Evolutionary conservation across 2,797 vertebrate species (phyloP).

Genomic region (Calcarius lapponicus): DNA sequence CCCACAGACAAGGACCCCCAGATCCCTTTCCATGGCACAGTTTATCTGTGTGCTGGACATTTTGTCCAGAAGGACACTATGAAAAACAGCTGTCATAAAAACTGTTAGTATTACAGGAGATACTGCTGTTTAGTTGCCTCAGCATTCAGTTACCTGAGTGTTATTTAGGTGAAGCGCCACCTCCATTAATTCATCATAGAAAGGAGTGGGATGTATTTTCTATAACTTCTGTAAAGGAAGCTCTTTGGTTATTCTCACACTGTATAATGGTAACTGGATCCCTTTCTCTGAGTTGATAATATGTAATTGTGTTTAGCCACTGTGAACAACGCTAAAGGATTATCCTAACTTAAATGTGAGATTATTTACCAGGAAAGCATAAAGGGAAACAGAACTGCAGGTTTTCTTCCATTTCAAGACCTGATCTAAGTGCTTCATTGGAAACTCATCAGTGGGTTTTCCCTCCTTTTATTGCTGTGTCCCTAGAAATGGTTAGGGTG

Average conservation of each 20-base stretch:
- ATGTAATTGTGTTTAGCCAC: not conserved
- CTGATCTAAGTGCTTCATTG: not conserved
- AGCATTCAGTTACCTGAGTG: not conserved
- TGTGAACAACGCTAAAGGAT: not conserved
- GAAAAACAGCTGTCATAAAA: not conserved
- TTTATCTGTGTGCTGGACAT: not conserved
- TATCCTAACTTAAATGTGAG: not conserved
- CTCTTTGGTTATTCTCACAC: not conserved
- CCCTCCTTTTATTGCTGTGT: not conserved
- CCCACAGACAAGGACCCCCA: not conserved
- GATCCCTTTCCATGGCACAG: accelerated
- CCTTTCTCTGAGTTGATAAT: not conserved
- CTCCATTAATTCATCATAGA: not conserved
- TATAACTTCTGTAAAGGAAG: not conserved
- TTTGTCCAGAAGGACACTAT: not conserved
- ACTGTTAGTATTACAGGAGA: not conserved
- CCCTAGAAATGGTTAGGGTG: not conserved
- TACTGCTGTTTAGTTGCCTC: not conserved
- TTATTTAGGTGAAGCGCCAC: not conserved
- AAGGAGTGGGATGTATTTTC: not conserved
- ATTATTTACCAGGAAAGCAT: not conserved
- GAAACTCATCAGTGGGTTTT: not conserved
- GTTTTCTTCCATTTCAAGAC: not conserved
- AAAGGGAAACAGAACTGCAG: not conserved
- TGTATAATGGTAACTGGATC: not conserved